Percentiles rank a stretch among this genome's conserved stretches.
phyloP scores from a whole-genome alignment of 2,113 vertebrate species.

The Gobius niger region DNA sequence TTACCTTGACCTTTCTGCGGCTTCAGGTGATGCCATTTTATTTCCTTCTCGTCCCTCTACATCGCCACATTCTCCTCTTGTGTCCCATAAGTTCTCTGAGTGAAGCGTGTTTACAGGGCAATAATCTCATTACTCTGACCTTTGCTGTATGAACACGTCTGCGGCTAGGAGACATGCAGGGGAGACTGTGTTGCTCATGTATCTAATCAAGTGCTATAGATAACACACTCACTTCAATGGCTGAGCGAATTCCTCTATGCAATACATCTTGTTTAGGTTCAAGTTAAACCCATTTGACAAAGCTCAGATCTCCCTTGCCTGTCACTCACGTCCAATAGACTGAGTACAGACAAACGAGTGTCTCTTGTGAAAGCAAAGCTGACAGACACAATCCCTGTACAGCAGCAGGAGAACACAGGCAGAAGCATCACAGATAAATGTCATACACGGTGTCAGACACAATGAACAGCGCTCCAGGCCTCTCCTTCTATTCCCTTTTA shows the following conservation, averaged over 20 bases:
- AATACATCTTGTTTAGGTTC: conserved; percentile 8
- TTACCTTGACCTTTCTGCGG: conserved; percentile 43
- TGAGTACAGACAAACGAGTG: conserved; percentile 64
- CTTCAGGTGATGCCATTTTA: conserved; percentile 45
- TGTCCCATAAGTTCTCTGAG: conserved; percentile 49
- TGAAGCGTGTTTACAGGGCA: conserved; percentile 40
- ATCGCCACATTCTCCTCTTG: conserved; percentile 36
- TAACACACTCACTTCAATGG: not conserved
- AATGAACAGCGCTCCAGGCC: conserved; percentile 53
- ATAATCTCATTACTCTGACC: conserved; percentile 66
- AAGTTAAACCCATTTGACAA: conserved; percentile 40
- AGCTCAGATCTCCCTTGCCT: conserved; percentile 37
- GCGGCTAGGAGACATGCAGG: conserved; percentile 25
- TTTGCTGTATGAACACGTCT: conserved; percentile 48
- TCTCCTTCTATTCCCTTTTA: conserved; percentile 34
- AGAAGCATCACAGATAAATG: conserved; percentile 62
- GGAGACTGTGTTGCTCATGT: conserved; percentile 33
- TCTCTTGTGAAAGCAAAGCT: conserved; percentile 50
- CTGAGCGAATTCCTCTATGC: conserved; percentile 3
- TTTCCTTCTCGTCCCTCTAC: conserved; percentile 38
- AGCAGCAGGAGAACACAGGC: conserved; percentile 36
- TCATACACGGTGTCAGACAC: conserved; percentile 62
- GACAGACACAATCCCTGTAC: conserved; percentile 55
- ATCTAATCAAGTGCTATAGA: conserved; percentile 29
- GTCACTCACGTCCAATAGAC: conserved; percentile 60